Evolutionary conservation across 2,113 vertebrate species (phyloP).

Genomic region (Calyptomena viridis): DNA sequence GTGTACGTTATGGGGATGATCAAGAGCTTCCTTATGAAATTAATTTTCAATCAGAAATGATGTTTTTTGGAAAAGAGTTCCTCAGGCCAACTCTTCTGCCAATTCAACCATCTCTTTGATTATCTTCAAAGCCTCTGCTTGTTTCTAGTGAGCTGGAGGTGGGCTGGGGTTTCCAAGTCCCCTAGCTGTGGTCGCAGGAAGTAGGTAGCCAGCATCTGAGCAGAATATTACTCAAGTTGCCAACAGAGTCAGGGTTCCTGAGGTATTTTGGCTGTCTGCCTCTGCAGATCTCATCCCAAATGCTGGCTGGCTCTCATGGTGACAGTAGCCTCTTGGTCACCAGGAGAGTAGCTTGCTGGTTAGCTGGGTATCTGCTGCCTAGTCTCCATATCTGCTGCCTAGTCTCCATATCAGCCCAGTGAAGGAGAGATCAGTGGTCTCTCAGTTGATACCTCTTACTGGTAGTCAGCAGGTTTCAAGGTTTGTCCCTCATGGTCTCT

Average conservation of each 20-base stretch:
- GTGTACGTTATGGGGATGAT: not conserved
- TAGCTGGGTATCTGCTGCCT: not conserved
- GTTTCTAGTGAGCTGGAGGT: not conserved
- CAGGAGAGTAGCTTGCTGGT: not conserved
- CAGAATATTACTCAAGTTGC: fast-evolving
- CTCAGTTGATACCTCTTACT: fast-evolving
- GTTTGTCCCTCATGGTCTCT: not conserved
- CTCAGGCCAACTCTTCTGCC: not conserved
- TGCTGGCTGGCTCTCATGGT: not conserved
- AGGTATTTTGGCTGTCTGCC: not conserved
- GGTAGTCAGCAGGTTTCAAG: not conserved
- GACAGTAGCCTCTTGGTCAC: not conserved
- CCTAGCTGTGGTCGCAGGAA: not conserved
- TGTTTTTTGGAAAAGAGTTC: not conserved
- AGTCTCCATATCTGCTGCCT: not conserved
- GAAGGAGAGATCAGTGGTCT: fast-evolving
- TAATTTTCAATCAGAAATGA: not conserved
- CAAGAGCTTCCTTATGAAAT: not conserved
- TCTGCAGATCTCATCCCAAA: not conserved
- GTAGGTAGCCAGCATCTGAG: not conserved
- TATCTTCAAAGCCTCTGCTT: not conserved
- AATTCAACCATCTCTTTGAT: not conserved
- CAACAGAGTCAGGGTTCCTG: not conserved
- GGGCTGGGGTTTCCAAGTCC: not conserved
- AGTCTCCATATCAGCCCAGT: not conserved